Conservation (phyloP, 2,113 vertebrate genomes). For the Eudyptes chrysolophus region DNA sequence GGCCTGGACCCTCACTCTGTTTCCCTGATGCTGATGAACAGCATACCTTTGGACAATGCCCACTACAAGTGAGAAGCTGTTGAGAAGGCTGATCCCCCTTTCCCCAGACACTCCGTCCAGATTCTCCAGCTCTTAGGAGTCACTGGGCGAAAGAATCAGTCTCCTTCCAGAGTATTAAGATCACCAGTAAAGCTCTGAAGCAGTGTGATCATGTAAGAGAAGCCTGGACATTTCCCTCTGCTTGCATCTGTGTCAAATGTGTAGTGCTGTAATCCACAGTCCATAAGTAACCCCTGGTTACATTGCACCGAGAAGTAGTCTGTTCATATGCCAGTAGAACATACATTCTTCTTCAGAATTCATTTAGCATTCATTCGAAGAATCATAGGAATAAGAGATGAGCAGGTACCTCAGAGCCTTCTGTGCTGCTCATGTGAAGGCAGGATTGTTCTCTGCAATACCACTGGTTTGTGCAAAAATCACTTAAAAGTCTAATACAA, state of each 20-base stretch:
- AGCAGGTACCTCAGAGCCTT: not conserved
- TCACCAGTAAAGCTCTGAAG: slow-evolving; percentile 81
- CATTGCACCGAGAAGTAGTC: not conserved
- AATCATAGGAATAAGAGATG: not conserved
- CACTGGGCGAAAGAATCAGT: slow-evolving; percentile 84
- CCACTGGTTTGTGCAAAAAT: not conserved
- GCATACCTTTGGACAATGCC: slow-evolving; percentile 75
- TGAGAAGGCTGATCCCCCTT: slow-evolving; percentile 80
- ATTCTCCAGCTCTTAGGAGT: slow-evolving; percentile 78
- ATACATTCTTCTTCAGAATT: not conserved
- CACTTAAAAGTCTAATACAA: not conserved
- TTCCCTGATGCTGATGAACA: slow-evolving; percentile 78
- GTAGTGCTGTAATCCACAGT: not conserved
- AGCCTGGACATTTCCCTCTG: not conserved
- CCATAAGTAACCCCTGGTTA: not conserved
- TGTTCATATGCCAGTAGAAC: not conserved
- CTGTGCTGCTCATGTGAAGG: not conserved
- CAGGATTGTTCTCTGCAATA: not conserved
- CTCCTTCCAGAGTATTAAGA: slow-evolving; percentile 80
- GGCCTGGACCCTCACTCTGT: slow-evolving; percentile 79
- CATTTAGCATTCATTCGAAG: not conserved
- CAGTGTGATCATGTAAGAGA: slow-evolving; percentile 75
- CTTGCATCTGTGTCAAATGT: not conserved
- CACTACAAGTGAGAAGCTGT: slow-evolving; percentile 81
- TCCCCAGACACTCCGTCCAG: slow-evolving; percentile 76